A percentile compares a stretch with the other conserved stretches of the same genome.
These are phyloP conservation scores for Podarcis muralis DNA, from an alignment of 2,113 vertebrate genomes.

Conservation along the genomic window DNA sequence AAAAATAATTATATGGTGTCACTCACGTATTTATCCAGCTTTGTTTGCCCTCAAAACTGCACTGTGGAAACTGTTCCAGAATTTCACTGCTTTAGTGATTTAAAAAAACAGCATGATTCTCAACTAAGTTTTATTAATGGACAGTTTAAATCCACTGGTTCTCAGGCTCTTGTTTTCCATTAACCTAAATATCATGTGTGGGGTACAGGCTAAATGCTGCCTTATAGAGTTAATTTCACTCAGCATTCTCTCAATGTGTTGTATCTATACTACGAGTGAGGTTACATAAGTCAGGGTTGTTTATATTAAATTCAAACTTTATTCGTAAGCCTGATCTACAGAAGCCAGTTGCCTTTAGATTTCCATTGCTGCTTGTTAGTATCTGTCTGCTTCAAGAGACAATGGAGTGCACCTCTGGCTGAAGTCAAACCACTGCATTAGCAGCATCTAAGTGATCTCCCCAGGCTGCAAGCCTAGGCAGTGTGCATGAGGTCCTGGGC, in stretches of 20 bases:
- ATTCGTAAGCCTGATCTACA: background rate
- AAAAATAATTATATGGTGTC: background rate
- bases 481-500: no score
- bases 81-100: background rate
- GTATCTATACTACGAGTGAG: background rate
- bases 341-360: conserved; percentile 31
- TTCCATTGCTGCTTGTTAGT: background rate
- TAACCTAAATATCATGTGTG: conserved; percentile 4
- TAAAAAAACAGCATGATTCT: background rate
- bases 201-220: conserved; percentile 37
- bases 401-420: no score
- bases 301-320: conserved; percentile 32
- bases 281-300: background rate
- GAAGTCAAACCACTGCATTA: no score
- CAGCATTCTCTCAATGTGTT: background rate
- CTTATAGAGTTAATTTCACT: conserved; percentile 6
- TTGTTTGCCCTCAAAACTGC: background rate
- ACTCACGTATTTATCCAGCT: background rate
- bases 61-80: background rate
- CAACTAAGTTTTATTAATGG: background rate
- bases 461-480: no score
- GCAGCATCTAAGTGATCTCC: no score
- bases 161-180: conserved; percentile 26
- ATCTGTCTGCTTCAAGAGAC: no score
- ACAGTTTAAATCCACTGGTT: background rate